Evolutionary conservation across 2,888 invertebrate genomes (phyloP).

Genomic region (Dicycla oo): DNA sequence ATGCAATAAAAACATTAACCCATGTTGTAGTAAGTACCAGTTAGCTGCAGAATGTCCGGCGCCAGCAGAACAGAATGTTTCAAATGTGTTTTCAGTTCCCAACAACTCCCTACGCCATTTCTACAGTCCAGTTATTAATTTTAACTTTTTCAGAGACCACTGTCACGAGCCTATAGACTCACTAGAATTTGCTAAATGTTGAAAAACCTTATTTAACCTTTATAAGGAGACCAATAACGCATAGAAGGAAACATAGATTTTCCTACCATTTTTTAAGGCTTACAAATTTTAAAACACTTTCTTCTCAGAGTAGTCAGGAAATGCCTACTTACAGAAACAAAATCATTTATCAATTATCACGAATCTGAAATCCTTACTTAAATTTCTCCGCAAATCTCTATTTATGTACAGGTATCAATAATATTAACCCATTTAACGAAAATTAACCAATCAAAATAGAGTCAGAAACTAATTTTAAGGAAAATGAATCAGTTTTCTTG

Average conservation of each 20-base stretch:
- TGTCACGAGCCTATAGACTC: not conserved
- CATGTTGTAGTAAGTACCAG: constrained; percentile 11
- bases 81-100: not conserved
- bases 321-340: no score
- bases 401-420: no score
- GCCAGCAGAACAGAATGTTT: not conserved
- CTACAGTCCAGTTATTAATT: not conserved
- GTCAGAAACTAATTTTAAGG: not conserved
- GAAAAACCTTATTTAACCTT: not conserved
- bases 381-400: not conserved
- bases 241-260: not conserved
- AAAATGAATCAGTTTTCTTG: constrained; percentile 28
- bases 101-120: not conserved
- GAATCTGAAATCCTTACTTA: not conserved
- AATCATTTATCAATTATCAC: no score
- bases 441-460: not conserved
- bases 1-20: not conserved
- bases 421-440: not conserved
- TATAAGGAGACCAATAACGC: no score
- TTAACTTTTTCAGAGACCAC: not conserved
- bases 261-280: not conserved
- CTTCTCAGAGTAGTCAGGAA: no score
- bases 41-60: not conserved
- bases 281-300: not conserved
- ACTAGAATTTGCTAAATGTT: not conserved